Base-by-base conservation (phyloP, 2,797 vertebrate genomes). In the Sebastes melanostomus region DNA sequence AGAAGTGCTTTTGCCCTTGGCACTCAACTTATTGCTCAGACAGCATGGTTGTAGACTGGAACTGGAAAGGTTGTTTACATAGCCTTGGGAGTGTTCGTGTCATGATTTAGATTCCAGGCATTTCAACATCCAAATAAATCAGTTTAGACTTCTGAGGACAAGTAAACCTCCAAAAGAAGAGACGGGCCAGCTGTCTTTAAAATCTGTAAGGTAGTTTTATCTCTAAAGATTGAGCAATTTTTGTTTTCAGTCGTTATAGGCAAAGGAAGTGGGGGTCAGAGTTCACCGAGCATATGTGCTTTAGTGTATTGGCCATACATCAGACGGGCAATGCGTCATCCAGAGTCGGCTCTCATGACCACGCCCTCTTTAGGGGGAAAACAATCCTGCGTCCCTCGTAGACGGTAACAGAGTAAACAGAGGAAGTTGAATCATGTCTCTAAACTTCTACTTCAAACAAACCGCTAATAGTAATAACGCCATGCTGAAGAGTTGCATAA, bases 71-170 rank as follows among this genome's bases (percentile, higher is more conserved):
- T 88, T 94, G 93, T 93, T 95, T 94, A 93, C 88, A 93, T 92
- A 91, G 91, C 91, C 89, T 92, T 89, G 86, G 86, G 91, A 91
- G 86, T 93, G 91, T 95, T 94, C 93, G 91, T 92, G 92, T 93
- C 91, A 91, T 90, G 85, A 92, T 95, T 93, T 92, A 90, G 92
- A 93, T 94, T 93, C 86, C 88, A 91, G 89, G 81, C 90, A 91
- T 94, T 94, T 93, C 82, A 90, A 89, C 85, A 89, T 92, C 86
- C 80, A 92, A 94, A 93, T 92, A 93, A 93, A 93, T 94, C 87
- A 85, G 89, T 85, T 93, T 92, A 66, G 90, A 84, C 92, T 89
- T 91, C 77, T 88, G 80, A 91, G 88, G 77, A 91, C 82, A 80
- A 89, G 85, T 93, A 91, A 93, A 91, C 87, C 77, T 87, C 78